These are phyloP conservation scores for Coptodon rendalli DNA, from an alignment of 2,113 vertebrate genomes.

Conservation along the genomic window DNA sequence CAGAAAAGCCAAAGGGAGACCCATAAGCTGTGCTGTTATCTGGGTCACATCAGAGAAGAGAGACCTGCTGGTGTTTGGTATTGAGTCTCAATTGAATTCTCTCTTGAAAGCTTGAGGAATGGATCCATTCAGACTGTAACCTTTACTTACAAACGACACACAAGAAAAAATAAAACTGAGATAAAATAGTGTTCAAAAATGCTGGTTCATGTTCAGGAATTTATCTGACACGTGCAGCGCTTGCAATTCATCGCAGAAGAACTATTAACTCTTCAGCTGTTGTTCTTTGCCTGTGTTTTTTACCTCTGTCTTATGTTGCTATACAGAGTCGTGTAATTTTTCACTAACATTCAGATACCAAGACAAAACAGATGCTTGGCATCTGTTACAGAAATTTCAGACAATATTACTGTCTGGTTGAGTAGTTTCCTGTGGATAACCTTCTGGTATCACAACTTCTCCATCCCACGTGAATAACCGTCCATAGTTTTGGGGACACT, in stretches of 20 bases:
- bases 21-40: background rate
- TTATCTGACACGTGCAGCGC: background rate
- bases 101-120: background rate
- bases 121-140: background rate
- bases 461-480: too few species aligned
- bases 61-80: background rate
- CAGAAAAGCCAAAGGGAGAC: background rate
- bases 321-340: background rate
- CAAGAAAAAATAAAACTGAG: background rate
- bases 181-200: background rate
- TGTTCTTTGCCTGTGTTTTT: background rate
- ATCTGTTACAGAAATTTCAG: background rate
- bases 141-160: background rate
- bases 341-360: background rate
- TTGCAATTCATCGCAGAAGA: background rate
- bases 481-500: too few species aligned
- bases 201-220: background rate
- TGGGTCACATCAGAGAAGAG: background rate
- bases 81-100: background rate
- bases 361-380: background rate
- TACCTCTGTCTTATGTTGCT: background rate
- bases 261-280: background rate
- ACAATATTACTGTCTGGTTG: background rate
- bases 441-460: too few species aligned
- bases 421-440: too few species aligned